Conservation (phyloP, 2,888 invertebrate species). For the Acanthosepion pharaonis region DNA sequence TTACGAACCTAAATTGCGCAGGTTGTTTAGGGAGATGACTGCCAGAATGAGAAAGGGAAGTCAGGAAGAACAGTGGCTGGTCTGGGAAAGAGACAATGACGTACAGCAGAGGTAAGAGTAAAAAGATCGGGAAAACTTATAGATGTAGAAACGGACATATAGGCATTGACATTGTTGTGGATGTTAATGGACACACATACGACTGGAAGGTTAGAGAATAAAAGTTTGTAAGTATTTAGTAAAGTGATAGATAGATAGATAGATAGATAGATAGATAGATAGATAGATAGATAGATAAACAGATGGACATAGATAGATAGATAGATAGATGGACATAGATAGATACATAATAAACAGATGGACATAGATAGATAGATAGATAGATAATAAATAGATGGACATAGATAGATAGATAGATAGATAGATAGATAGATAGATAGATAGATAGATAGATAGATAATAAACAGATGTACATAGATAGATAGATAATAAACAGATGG, state of each 20-base stretch:
- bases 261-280: neutral
- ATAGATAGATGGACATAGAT: neutral
- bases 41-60: neutral
- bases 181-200: neutral
- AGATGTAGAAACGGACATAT: too few species aligned
- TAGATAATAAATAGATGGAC: neutral
- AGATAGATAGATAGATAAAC: neutral
- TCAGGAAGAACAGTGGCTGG: neutral
- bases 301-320: neutral
- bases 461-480: too few species aligned
- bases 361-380: neutral
- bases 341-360: neutral
- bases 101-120: too few species aligned
- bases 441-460: too few species aligned
- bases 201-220: neutral
- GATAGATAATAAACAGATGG: too few species aligned
- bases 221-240: neutral
- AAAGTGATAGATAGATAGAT: neutral
- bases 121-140: too few species aligned
- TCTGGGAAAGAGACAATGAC: too few species aligned
- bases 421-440: neutral
- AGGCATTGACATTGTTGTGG: neutral
- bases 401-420: neutral
- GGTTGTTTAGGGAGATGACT: neutral
- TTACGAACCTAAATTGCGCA: slow-evolving; percentile 33